A percentile compares a stretch with the other conserved stretches of the same genome.
phyloP scores from a whole-genome alignment of 2,888 invertebrate genomes.

The Prenolepis imparis region DNA sequence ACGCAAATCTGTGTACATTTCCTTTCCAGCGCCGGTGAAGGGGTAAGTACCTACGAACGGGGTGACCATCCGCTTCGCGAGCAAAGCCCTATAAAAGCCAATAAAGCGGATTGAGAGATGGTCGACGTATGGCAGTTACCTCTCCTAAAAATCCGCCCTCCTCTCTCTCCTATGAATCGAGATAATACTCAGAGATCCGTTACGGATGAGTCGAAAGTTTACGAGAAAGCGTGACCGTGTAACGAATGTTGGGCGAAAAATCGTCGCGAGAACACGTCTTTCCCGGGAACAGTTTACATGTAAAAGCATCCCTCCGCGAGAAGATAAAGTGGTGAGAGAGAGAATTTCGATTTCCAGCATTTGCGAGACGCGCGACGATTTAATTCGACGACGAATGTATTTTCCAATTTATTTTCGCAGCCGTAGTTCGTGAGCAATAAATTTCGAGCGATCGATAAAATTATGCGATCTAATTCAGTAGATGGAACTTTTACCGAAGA shows the following conservation, averaged over 20 bases:
- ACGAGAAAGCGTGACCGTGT: conserved; percentile 31
- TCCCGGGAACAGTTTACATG: neutral
- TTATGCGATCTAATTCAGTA: conserved; percentile 64
- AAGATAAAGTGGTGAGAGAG: neutral
- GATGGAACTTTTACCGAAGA: conserved; percentile 42
- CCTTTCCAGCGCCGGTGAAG: neutral
- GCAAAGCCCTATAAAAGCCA: conserved; percentile 46
- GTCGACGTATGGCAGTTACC: conserved; percentile 2
- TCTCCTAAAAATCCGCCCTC: conserved; percentile 29
- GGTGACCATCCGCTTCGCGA: conserved; percentile 11
- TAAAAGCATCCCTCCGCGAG: neutral
- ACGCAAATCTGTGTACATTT: conserved; percentile 45
- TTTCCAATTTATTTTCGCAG: conserved; percentile 39
- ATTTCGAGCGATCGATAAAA: conserved; percentile 59
- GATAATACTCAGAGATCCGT: conserved; percentile 26
- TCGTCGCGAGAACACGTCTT: conserved; percentile 8
- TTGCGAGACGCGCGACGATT: neutral
- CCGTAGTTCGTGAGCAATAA: conserved; percentile 10
- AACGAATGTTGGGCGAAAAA: conserved; percentile 46
- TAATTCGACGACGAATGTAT: conserved; percentile 30
- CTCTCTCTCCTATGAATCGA: neutral
- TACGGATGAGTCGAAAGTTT: conserved; percentile 33
- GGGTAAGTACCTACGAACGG: neutral
- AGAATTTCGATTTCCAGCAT: neutral
- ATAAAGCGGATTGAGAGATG: conserved; percentile 52